Evolutionary conservation across 2,888 invertebrate species (phyloP), one percentile per base, ranked within the genome.

Genomic region (Falcaria lacertinaria): DNA sequence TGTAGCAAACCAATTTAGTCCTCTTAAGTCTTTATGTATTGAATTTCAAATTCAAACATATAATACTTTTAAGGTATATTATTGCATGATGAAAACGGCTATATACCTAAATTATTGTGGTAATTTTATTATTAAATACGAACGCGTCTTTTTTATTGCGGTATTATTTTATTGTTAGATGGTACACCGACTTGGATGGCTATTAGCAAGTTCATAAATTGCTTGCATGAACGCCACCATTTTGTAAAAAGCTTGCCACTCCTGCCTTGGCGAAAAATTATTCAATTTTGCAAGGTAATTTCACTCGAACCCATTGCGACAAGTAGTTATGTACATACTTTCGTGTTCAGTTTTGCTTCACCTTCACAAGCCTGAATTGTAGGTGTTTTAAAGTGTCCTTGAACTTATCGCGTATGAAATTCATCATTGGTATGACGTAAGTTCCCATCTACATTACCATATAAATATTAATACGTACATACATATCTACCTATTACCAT

Each of bases 291-390:
- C 40, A 44, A 39, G 36, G 16, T 36, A 47, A 48, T 44, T 41
- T 39, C 28, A 19, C 15, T 6, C 15, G 41, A 41, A 25, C 2
- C 45, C 44, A 51, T 59, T 69, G 60, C 48, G 58, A 61, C 59
- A 60, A 45, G 47, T 58, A 42, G 39, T 40, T 33, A 33, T 3
- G 14, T 48, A 61, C 48, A 50, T 58, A 53, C 58, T 63, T 62
- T 62, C 60, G 66, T 60, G 62, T 68, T 57, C 54, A 3, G 3
- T 19, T 4, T 19, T 19, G 6, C 6, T 19, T 19, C 19, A 6
- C 19, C 4, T 19, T 19, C 19, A 19, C 60, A 62, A 60, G 61
- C 60, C 61, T 62, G 60, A 54, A 43, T 47, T 40, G 56, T 57
- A 45, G 48, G 48, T 50, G 40, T 44, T 58, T 54, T 47, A 36